Base-by-base conservation (phyloP, 2,113 vertebrate species). In the Gnathonemus longibarbis region DNA sequence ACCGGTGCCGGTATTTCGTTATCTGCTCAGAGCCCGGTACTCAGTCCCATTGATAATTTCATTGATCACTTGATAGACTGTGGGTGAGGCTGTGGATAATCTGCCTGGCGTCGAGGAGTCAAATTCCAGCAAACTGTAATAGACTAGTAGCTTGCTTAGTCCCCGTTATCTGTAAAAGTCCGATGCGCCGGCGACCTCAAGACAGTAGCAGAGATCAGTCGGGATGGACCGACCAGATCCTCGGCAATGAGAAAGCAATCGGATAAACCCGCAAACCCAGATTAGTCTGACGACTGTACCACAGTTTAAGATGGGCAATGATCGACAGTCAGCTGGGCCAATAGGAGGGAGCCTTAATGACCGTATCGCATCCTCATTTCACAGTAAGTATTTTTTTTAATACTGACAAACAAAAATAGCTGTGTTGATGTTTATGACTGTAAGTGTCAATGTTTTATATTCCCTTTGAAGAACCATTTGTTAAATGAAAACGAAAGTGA, bases 161-260 rank as follows among this genome's bases (percentile, higher is more conserved):
- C 92, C 90, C 92, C 92, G 92, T 92, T 92, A 39, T 91, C 92
- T 92, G 91, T 91, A 89, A 42, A 39, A 86, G 86, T 90, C 90
- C 90, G 62, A 53, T 91, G 91, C 49, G 90, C 90, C 84, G 87
- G 89, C 92, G 91, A 90, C 90, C 92, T 89, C 90, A 27, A 80
- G 90, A 90, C 87, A 92, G 91, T 52, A 89, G 80, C 89, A 91
- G 90, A 84, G 91, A 92, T 91, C 74, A 42, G 31, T 80, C 13
- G 93, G 92, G 92, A 92, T 91, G 92, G 91, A 90, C 93, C 84
- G 90, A 50, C n/a, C 88, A 88, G 91, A 92, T 90, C 91, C 91
- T 89, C 91, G 91, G 91, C 91, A 87, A 88, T 90, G 91, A 92
- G 92, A 91, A 91, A 92, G 89, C 91, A 90, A 88, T 87, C n/a